These are phyloP conservation scores for Sparidentex hasta DNA, from an alignment of 2,797 vertebrate genomes.

Conservation along the genomic window DNA sequence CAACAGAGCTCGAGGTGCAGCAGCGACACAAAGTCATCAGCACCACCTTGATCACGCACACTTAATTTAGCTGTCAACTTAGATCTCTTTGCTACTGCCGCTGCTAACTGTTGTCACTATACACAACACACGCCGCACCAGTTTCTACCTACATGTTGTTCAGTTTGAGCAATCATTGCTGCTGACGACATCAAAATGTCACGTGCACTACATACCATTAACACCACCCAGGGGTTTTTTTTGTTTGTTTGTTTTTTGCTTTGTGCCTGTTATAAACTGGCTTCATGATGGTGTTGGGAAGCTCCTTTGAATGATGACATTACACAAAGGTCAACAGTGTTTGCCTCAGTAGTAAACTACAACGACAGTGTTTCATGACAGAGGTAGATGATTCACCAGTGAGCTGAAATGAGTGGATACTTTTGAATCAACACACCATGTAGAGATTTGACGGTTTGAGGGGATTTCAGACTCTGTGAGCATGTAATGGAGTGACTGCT, in stretches of 20 bases:
- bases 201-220: slow-evolving; percentile 12
- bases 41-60: slow-evolving; percentile 8
- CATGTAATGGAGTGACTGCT: slow-evolving; percentile 53
- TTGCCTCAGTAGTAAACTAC: slow-evolving; percentile 43
- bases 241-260: neutral
- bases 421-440: slow-evolving; percentile 69
- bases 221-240: slow-evolving; percentile 18
- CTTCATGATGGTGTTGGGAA: slow-evolving; percentile 26
- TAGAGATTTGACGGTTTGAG: slow-evolving; percentile 56
- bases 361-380: slow-evolving; percentile 49
- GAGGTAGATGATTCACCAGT: slow-evolving; percentile 48
- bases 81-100: neutral
- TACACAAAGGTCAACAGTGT: slow-evolving; percentile 64
- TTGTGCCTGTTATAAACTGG: slow-evolving; percentile 28
- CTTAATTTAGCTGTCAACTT: slow-evolving; percentile 1
- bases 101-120: slow-evolving; percentile 1
- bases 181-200: slow-evolving; percentile 1
- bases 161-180: neutral
- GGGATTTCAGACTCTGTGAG: slow-evolving; percentile 52
- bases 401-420: slow-evolving; percentile 67
- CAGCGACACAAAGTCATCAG: slow-evolving; percentile 21
- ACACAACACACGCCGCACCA: slow-evolving; percentile 12
- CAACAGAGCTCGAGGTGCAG: slow-evolving; percentile 5
- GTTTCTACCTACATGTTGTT: slow-evolving; percentile 2
- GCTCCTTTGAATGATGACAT: slow-evolving; percentile 47